Base-by-base conservation (phyloP, 92 coral and sea anemone species). In the Muricea muricata region DNA sequence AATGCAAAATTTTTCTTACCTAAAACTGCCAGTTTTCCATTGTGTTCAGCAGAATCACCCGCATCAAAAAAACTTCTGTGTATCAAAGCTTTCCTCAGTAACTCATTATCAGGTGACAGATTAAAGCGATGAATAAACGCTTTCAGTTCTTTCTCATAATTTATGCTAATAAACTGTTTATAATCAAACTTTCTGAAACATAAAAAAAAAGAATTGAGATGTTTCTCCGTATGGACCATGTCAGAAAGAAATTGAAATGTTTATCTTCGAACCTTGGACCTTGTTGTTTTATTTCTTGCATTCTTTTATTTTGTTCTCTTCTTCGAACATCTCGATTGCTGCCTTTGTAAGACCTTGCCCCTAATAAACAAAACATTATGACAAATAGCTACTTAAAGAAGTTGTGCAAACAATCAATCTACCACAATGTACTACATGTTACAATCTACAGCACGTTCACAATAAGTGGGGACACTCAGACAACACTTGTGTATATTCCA, bases 311-410 rank as follows among this genome's bases (percentile, higher is more conserved):
- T 85, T 94, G 86, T 65, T 95, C 96, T 58, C 99, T 87, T 74
- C 95, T 96, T 76, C 89, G 90, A 23, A 93, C 87, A 82, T 96
- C 97, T 67, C 99, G 92, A 84, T 91, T 91, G 73, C 99, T 96
- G 18, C 99, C 97, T 75, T 94, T 88, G 65, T 91, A 96, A 79
- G 41, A 85, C 71, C 99, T 87, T 45, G 85, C 87, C 37, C 90
- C 99, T 96, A 79, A 1, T n/a, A n/a, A n/a, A n/a, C n/a, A n/a
- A n/a, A n/a, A n/a, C n/a, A n/a, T n/a, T n/a, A n/a, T n/a, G n/a
- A n/a, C n/a, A n/a, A n/a, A n/a, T n/a, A n/a, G n/a, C n/a, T n/a
- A n/a, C n/a, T n/a, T n/a, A n/a, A n/a, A n/a, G n/a, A n/a, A n/a
- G n/a, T n/a, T n/a, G n/a, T n/a, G n/a, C n/a, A n/a, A n/a, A n/a